A percentile compares a stretch with the other conserved stretches of the same genome.
Evolutionary conservation across 2,888 invertebrate genomes (phyloP).

Genomic region (Xanthostigma xanthostigma): DNA sequence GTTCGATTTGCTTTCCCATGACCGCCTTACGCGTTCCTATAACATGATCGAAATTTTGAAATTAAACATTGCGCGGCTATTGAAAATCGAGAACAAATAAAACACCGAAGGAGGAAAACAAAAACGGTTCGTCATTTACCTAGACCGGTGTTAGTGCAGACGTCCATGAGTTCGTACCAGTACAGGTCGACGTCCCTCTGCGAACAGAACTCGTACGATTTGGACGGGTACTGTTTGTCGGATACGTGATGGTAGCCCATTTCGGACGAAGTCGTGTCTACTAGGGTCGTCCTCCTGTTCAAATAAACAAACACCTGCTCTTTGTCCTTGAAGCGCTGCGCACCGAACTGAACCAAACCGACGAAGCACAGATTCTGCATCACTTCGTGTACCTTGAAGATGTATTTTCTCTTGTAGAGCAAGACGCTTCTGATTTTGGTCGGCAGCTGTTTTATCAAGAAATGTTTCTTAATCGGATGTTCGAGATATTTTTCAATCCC

Average conservation of each 20-base stretch:
- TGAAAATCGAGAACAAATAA: no score
- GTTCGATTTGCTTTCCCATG: slow-evolving; percentile 22
- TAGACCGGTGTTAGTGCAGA: slow-evolving; percentile 49
- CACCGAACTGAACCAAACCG: slow-evolving; percentile 54
- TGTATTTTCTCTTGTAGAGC: slow-evolving; percentile 39
- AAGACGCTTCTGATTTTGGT: slow-evolving; percentile 32
- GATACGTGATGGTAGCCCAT: slow-evolving; percentile 45
- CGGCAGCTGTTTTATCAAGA: slow-evolving; percentile 45
- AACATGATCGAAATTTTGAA: neutral
- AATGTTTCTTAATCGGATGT: slow-evolving; percentile 51
- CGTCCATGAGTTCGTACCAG: slow-evolving; percentile 53
- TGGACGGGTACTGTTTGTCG: slow-evolving; percentile 38
- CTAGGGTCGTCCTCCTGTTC: slow-evolving; percentile 41
- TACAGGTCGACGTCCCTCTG: slow-evolving; percentile 41
- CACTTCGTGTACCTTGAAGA: slow-evolving; percentile 38
- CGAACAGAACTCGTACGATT: slow-evolving; percentile 37
- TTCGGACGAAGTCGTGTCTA: slow-evolving; percentile 48
- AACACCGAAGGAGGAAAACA: slow-evolving; percentile 11
- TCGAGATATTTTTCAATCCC: slow-evolving; percentile 40
- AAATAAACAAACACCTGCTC: slow-evolving; percentile 56
- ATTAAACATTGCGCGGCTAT: no score
- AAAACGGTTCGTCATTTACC: slow-evolving; percentile 21
- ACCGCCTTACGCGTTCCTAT: slow-evolving; percentile 18
- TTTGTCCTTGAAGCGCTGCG: slow-evolving; percentile 46
- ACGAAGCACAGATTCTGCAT: slow-evolving; percentile 44